Evolutionary conservation across 2,113 vertebrate genomes (phyloP).

Genomic region (Laticauda laticaudata): DNA sequence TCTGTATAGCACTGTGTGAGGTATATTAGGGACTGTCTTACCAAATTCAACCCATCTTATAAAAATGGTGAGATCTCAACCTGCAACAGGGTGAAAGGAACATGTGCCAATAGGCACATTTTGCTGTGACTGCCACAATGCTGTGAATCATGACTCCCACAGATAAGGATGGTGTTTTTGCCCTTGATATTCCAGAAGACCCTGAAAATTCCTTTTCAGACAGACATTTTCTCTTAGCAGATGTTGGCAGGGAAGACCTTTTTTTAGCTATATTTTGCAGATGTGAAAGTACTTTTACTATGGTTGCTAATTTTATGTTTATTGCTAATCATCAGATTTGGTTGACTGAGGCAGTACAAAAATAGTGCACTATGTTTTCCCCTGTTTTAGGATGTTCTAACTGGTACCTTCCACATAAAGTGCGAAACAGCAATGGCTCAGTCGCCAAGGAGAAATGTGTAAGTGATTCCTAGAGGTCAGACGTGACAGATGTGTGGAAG

Average conservation of each 20-base stretch:
- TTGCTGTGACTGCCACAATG: neutral
- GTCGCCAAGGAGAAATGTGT: neutral
- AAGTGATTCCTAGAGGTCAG: slow-evolving; percentile 17
- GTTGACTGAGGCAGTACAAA: neutral
- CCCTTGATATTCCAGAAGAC: neutral
- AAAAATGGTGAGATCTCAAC: neutral
- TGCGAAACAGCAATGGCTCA: neutral
- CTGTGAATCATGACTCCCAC: neutral
- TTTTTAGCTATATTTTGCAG: neutral
- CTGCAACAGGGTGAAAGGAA: neutral
- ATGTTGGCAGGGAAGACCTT: neutral
- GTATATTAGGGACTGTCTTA: neutral
- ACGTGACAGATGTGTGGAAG: neutral
- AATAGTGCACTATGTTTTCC: neutral
- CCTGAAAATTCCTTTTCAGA: neutral
- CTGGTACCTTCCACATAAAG: neutral
- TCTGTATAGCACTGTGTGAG: neutral
- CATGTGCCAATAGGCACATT: neutral
- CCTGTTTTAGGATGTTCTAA: neutral
- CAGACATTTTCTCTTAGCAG: neutral
- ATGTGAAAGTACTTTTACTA: neutral
- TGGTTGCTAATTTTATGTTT: neutral
- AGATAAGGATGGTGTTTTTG: neutral
- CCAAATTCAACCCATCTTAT: neutral
- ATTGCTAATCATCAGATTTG: neutral